Evolutionary conservation across 2,888 invertebrate genomes (phyloP).

Genomic region (Peribatodes rhomboidaria): DNA sequence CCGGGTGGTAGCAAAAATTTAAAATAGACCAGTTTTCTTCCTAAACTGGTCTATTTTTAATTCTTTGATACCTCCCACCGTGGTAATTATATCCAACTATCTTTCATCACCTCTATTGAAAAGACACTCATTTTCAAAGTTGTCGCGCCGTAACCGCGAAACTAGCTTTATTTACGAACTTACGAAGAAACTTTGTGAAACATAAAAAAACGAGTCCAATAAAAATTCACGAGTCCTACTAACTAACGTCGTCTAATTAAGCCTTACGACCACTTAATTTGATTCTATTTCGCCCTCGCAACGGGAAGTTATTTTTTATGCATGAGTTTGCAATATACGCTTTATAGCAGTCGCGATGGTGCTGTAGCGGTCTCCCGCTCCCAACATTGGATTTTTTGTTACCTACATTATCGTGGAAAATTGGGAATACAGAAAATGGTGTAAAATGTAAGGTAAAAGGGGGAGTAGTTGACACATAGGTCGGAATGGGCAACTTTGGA

Average conservation of each 20-base stretch:
- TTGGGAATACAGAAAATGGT: neutral
- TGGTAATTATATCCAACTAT: neutral
- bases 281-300: slow-evolving; percentile 11
- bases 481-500: too few species aligned
- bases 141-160: neutral
- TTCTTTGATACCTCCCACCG: neutral
- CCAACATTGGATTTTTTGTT: slow-evolving; percentile 11
- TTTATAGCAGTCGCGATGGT: slow-evolving; percentile 2
- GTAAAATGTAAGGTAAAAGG: too few species aligned
- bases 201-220: neutral
- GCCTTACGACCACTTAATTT: slow-evolving; percentile 7
- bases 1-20: too few species aligned
- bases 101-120: neutral
- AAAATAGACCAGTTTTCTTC: too few species aligned
- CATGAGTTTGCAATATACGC: slow-evolving; percentile 22
- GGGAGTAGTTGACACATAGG: too few species aligned
- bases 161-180: neutral
- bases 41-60: neutral
- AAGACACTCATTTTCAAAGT: neutral
- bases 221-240: slow-evolving; percentile 5
- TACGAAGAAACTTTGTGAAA: neutral
- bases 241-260: slow-evolving; percentile 6
- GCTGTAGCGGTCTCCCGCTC: neutral
- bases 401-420: slow-evolving; percentile 1
- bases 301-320: slow-evolving; percentile 17